These are phyloP conservation scores for Lordiphosa mommai DNA, from an alignment of 1,140 invertebrate genomes.

Conservation along the genomic window DNA sequence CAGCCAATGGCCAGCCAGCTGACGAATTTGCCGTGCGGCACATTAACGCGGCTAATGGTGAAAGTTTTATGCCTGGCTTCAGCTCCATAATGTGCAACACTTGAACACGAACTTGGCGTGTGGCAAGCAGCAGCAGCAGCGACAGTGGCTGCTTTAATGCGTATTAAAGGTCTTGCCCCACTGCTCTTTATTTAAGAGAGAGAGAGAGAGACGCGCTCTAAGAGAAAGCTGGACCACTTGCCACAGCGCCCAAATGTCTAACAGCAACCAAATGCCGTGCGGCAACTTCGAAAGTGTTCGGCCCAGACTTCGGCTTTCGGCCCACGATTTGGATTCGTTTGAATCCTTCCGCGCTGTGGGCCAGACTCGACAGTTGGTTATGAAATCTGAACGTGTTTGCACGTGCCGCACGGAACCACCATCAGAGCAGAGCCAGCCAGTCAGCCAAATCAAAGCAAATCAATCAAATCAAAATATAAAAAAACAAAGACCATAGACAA, in stretches of 20 bases:
- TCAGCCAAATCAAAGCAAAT: slow-evolving; percentile 39
- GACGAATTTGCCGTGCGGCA: slow-evolving; percentile 63
- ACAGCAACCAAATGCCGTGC: neutral
- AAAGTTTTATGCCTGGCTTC: slow-evolving; percentile 69
- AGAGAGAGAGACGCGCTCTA: slow-evolving; percentile 10
- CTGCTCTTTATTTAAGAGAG: too few species aligned
- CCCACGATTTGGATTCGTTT: slow-evolving; percentile 11
- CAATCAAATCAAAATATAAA: slow-evolving; percentile 29
- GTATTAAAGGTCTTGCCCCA: too few species aligned
- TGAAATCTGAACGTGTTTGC: slow-evolving; percentile 75
- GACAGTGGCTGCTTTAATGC: slow-evolving; percentile 27
- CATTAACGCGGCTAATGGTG: slow-evolving; percentile 72
- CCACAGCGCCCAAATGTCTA: neutral
- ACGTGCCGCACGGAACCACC: slow-evolving; percentile 66
- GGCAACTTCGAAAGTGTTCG: neutral
- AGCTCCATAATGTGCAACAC: slow-evolving; percentile 66
- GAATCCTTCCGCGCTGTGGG: slow-evolving; percentile 19
- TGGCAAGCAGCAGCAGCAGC: slow-evolving; percentile 39
- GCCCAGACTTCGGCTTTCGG: neutral
- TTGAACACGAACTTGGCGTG: slow-evolving; percentile 32
- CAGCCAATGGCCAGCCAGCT: slow-evolving; percentile 53
- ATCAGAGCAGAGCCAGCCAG: slow-evolving; percentile 48
- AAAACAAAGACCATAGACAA: slow-evolving; percentile 13
- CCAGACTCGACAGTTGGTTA: slow-evolving; percentile 70
- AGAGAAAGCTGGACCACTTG: slow-evolving; percentile 1